Percentiles rank a stretch among this genome's conserved stretches.
Conservation (phyloP, 1,140 invertebrate species). For the Lepidurus apus region DNA sequence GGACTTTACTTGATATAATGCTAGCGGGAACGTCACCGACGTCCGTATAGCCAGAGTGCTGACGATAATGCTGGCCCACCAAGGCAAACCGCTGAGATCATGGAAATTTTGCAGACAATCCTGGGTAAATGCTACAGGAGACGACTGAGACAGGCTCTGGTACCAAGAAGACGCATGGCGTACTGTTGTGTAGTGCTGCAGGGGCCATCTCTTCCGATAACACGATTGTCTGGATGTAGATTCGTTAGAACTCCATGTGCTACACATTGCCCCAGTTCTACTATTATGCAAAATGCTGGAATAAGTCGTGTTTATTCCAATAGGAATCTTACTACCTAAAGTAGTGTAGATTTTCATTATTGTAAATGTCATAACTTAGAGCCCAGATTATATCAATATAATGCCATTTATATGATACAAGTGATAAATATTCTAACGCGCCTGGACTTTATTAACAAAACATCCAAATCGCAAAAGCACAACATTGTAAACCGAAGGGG, state of each 20-base stretch:
- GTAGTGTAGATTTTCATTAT: no score
- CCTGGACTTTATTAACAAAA: no score
- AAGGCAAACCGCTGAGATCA: slow-evolving; percentile 63
- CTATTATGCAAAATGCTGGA: no score
- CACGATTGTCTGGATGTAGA: neutral
- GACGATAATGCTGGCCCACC: slow-evolving; percentile 72
- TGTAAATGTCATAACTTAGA: no score
- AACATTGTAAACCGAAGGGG: neutral
- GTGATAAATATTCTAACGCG: no score
- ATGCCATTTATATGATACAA: no score
- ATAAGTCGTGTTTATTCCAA: no score
- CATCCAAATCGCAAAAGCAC: neutral
- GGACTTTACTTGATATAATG: slow-evolving; percentile 57
- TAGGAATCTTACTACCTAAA: no score
- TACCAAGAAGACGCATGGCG: slow-evolving; percentile 40
- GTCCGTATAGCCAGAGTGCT: slow-evolving; percentile 61
- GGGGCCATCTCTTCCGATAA: neutral
- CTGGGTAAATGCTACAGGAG: slow-evolving; percentile 58
- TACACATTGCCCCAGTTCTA: neutral
- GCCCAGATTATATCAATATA: no score
- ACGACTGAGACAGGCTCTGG: slow-evolving; percentile 57
- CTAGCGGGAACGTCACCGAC: slow-evolving; percentile 64
- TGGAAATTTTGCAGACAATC: slow-evolving; percentile 61
- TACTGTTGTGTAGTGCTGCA: neutral
- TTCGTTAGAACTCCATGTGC: neutral